Evolutionary conservation across 2,888 invertebrate genomes (phyloP), one percentile per base, ranked within the genome.

Genomic region (Apamea epomidion): DNA sequence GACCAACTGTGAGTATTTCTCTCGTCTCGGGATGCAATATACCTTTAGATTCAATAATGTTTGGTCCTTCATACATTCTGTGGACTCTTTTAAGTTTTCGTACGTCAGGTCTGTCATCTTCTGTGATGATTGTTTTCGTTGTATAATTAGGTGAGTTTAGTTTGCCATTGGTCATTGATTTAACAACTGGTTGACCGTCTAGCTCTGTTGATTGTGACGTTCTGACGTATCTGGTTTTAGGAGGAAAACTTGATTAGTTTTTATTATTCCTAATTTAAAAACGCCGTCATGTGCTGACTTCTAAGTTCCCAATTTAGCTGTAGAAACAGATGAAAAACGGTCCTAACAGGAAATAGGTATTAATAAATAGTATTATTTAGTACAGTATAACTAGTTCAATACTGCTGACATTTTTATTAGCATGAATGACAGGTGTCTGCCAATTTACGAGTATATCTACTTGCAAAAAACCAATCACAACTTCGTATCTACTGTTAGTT

Each of bases 11-110:
- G 91, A 99, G 97, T 87, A 98, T 97, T 93, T 99, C 98, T 86
- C 98, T 99, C 0, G 99, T 99, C 91, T 98, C 98, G 42, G 99
- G 99, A 96, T 99, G 98, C 77, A 98, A 96, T 91, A 99, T 98
- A 87, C 99, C 98, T 91, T 98, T 98, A 89, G 98, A 98, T 92
- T 99, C 98, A 77, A 98, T 98, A 83, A 98, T 98, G 92, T 98
- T 97, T 75, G 97, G 98, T 91, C 98, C 98, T 93, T 98, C 98
- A 91, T 98, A 98, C 92, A 98, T 97, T 94, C 98, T 98, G 93
- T 98, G 98, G 80, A 98, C 97, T 86, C 98, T 97, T 94, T 98
- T 98, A 80, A 98, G 97, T 93, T 98, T 98, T 93, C 98, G 98
- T 89, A 98, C 98, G 97, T 98, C 98, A 79, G 98, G 98, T 93